Percentiles rank a stretch among this genome's conserved stretches.
phyloP scores from a whole-genome alignment of 2,113 vertebrate genomes.

The Mastomys coucha region DNA sequence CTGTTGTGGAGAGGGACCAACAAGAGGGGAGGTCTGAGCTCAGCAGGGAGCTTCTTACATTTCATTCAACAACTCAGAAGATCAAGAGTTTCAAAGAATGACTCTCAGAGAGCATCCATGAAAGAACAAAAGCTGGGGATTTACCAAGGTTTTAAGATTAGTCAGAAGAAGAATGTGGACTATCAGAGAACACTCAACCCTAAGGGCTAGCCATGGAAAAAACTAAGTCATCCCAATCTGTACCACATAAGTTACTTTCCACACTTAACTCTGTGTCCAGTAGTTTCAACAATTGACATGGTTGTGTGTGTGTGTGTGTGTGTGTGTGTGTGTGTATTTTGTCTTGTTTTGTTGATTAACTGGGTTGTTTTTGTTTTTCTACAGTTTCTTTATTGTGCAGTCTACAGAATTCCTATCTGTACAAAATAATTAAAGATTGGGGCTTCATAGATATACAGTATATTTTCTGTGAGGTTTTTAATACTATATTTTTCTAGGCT shows the following conservation, averaged over 20 bases:
- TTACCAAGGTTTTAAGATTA: background rate
- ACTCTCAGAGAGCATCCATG: too few species aligned
- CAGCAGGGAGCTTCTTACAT: background rate
- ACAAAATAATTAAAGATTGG: background rate
- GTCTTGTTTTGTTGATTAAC: background rate
- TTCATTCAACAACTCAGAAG: background rate
- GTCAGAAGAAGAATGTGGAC: background rate
- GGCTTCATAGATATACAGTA: background rate
- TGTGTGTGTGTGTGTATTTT: background rate
- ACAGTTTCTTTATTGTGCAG: background rate
- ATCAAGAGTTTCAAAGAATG: background rate
- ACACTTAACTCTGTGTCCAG: background rate
- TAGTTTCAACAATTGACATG: background rate
- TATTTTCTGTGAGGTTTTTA: background rate
- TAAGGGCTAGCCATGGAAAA: background rate
- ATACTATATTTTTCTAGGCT: background rate
- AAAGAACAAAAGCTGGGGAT: background rate
- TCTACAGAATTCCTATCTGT: background rate
- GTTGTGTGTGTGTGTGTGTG: too few species aligned
- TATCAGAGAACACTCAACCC: background rate
- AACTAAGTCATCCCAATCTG: background rate
- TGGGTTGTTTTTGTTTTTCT: background rate
- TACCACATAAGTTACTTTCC: too few species aligned
- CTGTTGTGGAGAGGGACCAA: too few species aligned
- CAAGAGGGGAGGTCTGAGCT: background rate